Conservation (phyloP, 2,888 invertebrate genomes). For the Heterodera filipjevi region DNA sequence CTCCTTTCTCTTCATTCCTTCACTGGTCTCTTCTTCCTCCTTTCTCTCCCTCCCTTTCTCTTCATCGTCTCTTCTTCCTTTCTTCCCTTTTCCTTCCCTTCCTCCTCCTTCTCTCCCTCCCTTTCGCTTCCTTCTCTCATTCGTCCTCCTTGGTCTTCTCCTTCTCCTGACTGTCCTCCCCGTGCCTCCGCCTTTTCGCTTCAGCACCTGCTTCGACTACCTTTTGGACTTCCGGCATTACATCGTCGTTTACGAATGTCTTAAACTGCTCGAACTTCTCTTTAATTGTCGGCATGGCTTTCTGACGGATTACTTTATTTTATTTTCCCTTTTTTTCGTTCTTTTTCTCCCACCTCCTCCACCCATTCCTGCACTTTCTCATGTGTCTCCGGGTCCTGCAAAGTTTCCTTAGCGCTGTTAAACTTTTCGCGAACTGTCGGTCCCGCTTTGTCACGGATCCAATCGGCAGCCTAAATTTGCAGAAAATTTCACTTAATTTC, state of each 20-base stretch:
- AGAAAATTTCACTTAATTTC: background rate
- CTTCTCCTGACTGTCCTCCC: background rate
- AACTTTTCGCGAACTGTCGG: conserved; percentile 43
- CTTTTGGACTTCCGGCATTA: conserved; percentile 61
- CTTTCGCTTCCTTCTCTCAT: background rate
- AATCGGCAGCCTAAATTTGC: conserved; percentile 34
- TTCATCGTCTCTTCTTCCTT: background rate
- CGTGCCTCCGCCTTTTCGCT: conserved; percentile 35
- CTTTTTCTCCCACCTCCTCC: conserved; percentile 29
- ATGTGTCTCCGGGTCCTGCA: conserved; percentile 46
- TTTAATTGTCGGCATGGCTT: conserved; percentile 46
- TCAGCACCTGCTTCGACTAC: conserved; percentile 56
- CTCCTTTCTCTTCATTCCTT: too few relatives aligned
- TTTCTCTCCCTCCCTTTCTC: background rate
- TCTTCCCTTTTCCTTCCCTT: background rate
- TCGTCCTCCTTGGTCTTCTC: conserved; percentile 8
- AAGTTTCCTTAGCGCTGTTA: conserved; percentile 37
- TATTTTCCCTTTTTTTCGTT: background rate
- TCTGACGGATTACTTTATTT: conserved; percentile 39
- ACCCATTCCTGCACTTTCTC: conserved; percentile 43
- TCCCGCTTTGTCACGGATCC: conserved; percentile 40
- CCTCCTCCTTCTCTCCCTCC: background rate
- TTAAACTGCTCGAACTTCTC: conserved; percentile 46
- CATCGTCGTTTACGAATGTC: conserved; percentile 56
- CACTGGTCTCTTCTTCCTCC: too few relatives aligned